Evolutionary conservation across 2,797 vertebrate genomes (phyloP).

Genomic region (Steatocranus sp.): DNA sequence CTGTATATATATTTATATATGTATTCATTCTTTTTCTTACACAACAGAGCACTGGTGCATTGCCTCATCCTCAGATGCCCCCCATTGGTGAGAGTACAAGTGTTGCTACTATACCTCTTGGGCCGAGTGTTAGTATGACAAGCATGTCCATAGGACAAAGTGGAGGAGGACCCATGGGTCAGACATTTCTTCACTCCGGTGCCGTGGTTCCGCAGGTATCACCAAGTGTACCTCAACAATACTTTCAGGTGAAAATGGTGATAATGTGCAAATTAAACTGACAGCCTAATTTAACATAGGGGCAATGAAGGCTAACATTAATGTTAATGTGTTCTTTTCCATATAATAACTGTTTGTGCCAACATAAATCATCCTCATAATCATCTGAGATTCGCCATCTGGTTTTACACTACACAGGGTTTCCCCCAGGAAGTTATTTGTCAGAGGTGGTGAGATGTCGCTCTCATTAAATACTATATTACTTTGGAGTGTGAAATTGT

Average conservation of each 20-base stretch:
- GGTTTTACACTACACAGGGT: constrained; percentile 20
- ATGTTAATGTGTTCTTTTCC: background rate
- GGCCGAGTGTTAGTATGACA: constrained; percentile 65
- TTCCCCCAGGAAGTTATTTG: constrained; percentile 24
- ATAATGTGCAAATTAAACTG: background rate
- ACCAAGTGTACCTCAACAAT: constrained; percentile 72
- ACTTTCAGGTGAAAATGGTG: constrained; percentile 73
- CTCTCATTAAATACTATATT: background rate
- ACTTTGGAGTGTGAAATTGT: background rate
- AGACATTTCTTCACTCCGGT: constrained; percentile 73
- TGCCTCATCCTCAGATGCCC: constrained; percentile 64
- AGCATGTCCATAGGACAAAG: constrained; percentile 63
- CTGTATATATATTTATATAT: background rate
- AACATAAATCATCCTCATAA: constrained; percentile 37
- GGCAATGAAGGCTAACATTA: background rate
- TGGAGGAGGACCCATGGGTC: constrained; percentile 60
- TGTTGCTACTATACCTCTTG: constrained; percentile 60
- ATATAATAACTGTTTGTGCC: constrained; percentile 26
- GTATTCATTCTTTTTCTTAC: constrained; percentile 9
- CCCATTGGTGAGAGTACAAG: constrained; percentile 66
- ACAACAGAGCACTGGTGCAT: constrained; percentile 46
- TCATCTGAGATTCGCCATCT: constrained; percentile 15
- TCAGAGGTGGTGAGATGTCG: background rate
- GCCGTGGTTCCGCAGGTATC: constrained; percentile 76
- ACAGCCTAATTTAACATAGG: background rate